A percentile compares a stretch with the other conserved stretches of the same genome.
phyloP scores from a whole-genome alignment of 2,113 vertebrate species.

The Sakesphorus luctuosus region DNA sequence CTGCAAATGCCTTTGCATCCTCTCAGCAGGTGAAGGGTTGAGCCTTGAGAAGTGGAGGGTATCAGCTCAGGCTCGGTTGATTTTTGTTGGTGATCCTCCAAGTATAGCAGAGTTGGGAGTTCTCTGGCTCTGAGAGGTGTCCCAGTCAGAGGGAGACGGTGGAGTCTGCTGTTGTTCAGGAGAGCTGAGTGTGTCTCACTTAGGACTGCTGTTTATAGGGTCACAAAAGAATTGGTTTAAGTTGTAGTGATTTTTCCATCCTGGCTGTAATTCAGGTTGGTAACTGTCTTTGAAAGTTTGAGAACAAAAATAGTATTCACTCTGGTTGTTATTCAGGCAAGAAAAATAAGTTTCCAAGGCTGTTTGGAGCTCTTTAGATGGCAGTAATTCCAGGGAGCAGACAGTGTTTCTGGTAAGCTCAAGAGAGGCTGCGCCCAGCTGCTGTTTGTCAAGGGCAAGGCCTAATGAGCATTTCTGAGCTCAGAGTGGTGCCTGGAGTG shows the following conservation, averaged over 20 bases:
- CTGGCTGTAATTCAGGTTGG: not conserved
- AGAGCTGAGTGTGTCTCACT: too few relatives aligned
- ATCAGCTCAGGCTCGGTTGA: not conserved
- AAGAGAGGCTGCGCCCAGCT: not conserved
- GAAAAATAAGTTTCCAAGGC: not conserved
- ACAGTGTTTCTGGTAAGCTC: not conserved
- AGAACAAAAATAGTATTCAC: not conserved
- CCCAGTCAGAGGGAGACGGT: not conserved
- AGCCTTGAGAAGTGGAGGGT: not conserved
- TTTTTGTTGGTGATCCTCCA: not conserved
- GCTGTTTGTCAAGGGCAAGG: not conserved
- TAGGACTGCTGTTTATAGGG: not conserved
- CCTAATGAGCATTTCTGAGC: not conserved
- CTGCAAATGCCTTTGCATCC: not conserved
- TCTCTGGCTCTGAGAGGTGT: not conserved
- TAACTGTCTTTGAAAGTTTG: not conserved
- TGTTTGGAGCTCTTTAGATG: not conserved
- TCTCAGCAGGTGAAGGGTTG: not conserved
- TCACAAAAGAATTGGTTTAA: too few relatives aligned
- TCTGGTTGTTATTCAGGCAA: not conserved
- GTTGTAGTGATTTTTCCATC: not conserved
- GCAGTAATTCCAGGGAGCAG: not conserved
- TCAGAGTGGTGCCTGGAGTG: not conserved
- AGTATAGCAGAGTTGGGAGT: not conserved
- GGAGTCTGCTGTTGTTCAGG: not conserved